These are phyloP conservation scores for Diorhabda sublineata DNA, from an alignment of 1,140 invertebrate species.

Conservation along the genomic window DNA sequence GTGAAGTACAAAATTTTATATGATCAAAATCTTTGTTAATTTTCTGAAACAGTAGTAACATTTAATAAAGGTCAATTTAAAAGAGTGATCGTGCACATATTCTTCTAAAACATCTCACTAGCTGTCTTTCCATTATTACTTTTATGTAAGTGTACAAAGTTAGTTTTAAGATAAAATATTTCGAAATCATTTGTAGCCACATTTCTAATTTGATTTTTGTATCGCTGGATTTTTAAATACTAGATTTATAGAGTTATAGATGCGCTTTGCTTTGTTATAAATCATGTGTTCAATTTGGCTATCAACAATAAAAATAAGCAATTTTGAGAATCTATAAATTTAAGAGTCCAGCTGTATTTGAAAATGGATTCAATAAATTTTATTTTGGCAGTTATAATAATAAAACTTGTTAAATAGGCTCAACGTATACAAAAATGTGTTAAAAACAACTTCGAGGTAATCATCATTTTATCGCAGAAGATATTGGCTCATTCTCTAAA, in stretches of 20 bases:
- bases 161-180: constrained; percentile 22
- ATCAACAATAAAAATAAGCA: too few species aligned
- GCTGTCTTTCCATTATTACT: constrained; percentile 18
- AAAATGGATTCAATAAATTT: too few species aligned
- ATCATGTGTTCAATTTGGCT: neutral
- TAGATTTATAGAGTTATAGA: neutral
- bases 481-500: too few species aligned
- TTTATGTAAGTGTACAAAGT: constrained; percentile 25
- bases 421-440: too few species aligned
- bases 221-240: neutral
- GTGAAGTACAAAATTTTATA: neutral
- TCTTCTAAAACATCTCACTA: constrained; percentile 19
- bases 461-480: too few species aligned
- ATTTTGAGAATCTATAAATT: too few species aligned
- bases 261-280: neutral
- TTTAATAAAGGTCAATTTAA: neutral
- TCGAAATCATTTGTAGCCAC: neutral
- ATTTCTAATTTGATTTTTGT: neutral
- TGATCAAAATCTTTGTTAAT: constrained; percentile 9
- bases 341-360: too few species aligned
- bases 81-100: constrained; percentile 10
- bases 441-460: too few species aligned
- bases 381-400: too few species aligned
- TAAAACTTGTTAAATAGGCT: too few species aligned
- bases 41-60: constrained; percentile 8